Conservation (phyloP, 2,797 vertebrate genomes). For the Squalus acanthias region DNA sequence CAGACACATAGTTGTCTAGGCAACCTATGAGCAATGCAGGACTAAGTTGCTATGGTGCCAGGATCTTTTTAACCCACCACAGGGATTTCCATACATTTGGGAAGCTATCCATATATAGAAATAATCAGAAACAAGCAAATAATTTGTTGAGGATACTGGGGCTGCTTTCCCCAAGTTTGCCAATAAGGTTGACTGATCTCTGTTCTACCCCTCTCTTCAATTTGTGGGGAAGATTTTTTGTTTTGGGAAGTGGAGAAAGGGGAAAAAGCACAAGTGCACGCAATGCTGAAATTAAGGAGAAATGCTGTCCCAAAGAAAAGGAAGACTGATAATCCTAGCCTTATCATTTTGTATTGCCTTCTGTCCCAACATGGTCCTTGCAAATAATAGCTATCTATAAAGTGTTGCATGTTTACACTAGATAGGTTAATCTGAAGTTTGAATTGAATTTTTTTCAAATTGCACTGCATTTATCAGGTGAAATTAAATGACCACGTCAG, state of each 20-base stretch:
- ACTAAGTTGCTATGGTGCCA: background rate
- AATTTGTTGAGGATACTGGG: background rate
- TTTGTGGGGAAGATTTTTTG: background rate
- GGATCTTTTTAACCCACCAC: background rate
- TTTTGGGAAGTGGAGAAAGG: background rate
- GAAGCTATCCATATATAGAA: background rate
- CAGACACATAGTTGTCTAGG: background rate
- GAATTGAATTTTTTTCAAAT: background rate
- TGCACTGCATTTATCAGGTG: background rate
- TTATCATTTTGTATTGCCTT: background rate
- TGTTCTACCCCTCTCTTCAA: background rate
- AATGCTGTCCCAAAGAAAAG: background rate
- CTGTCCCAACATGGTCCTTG: background rate
- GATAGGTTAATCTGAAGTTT: background rate
- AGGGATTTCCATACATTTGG: background rate
- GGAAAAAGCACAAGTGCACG: background rate
- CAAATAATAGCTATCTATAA: background rate
- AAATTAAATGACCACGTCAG: background rate
- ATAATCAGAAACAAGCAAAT: background rate
- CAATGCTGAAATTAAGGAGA: background rate
- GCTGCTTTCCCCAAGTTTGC: background rate
- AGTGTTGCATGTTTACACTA: background rate
- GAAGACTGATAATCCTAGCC: background rate
- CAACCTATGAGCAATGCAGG: constrained; percentile 5
- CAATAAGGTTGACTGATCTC: background rate